A percentile compares a stretch with the other conserved stretches of the same genome.
phyloP scores from a whole-genome alignment of 2,888 invertebrate species.

The Thecophora atra region DNA sequence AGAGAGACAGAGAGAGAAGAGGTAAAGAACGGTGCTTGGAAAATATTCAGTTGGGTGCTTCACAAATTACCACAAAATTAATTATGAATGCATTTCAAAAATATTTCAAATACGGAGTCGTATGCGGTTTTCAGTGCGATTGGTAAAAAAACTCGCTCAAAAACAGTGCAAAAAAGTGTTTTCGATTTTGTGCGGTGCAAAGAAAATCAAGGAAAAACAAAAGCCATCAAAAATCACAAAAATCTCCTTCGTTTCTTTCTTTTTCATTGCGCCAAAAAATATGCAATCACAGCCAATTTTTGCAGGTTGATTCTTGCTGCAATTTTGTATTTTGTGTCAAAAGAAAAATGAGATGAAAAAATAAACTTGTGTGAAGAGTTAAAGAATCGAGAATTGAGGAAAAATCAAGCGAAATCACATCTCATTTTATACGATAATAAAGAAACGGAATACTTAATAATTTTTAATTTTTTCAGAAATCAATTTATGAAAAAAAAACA shows the following conservation, averaged over 20 bases:
- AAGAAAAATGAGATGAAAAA: conserved; percentile 24
- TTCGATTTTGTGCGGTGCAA: conserved; percentile 36
- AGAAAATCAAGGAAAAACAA: conserved; percentile 45
- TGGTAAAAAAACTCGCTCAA: conserved; percentile 30
- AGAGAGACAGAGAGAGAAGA: conserved; percentile 9
- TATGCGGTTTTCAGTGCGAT: conserved; percentile 45
- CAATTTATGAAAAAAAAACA: too few relatives aligned
- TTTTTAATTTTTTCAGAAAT: too few relatives aligned
- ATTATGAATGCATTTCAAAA: conserved; percentile 50
- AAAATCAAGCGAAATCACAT: too few relatives aligned
- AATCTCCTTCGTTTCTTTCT: conserved; percentile 19
- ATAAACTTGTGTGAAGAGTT: too few relatives aligned
- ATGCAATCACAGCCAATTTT: conserved; percentile 53
- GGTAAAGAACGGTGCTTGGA: conserved; percentile 37
- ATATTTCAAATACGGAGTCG: conserved; percentile 44
- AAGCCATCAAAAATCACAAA: too few relatives aligned
- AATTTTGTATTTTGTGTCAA: not conserved
- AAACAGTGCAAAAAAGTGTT: conserved; percentile 36
- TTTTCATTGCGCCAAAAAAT: conserved; percentile 60
- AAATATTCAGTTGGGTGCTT: conserved; percentile 51
- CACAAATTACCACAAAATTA: conserved; percentile 61
- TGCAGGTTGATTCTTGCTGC: conserved; percentile 9
- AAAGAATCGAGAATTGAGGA: too few relatives aligned
- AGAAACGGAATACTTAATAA: too few relatives aligned
- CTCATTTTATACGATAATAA: too few relatives aligned